These are phyloP conservation scores for Empidonax traillii DNA, from an alignment of 2,113 vertebrate genomes.

Conservation along the genomic window DNA sequence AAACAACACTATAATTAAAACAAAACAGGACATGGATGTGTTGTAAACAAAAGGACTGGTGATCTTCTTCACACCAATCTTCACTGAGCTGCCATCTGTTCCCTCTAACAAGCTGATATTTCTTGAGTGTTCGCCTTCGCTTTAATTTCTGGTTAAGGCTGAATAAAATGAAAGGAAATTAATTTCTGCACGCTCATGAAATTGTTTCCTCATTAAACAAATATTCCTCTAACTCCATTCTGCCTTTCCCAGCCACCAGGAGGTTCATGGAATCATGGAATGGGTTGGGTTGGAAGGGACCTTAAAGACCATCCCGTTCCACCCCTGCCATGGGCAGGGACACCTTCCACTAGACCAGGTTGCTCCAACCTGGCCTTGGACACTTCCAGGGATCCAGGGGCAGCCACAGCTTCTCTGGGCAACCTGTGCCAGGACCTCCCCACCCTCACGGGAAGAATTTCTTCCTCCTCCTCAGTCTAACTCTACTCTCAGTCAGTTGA, in stretches of 20 bases:
- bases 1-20: slow-evolving; percentile 60
- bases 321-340: neutral
- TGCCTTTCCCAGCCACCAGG: neutral
- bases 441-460: neutral
- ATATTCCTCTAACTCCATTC: neutral
- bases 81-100: slow-evolving; percentile 60
- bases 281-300: neutral
- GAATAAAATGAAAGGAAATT: slow-evolving; percentile 12
- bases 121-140: neutral
- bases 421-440: neutral
- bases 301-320: neutral
- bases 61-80: slow-evolving; percentile 38
- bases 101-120: slow-evolving; percentile 19
- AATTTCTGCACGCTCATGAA: neutral
- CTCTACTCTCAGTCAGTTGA: neutral
- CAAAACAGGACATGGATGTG: slow-evolving; percentile 49
- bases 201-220: neutral
- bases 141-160: slow-evolving; percentile 3
- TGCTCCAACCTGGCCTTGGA: neutral
- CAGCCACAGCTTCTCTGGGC: neutral
- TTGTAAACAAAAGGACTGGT: slow-evolving; percentile 61
- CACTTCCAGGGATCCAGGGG: neutral
- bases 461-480: neutral
- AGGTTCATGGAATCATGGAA: neutral
- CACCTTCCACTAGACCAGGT: rapidly evolving